phyloP scores from a whole-genome alignment of 2,888 invertebrate genomes.

The Lymantria monacha region DNA sequence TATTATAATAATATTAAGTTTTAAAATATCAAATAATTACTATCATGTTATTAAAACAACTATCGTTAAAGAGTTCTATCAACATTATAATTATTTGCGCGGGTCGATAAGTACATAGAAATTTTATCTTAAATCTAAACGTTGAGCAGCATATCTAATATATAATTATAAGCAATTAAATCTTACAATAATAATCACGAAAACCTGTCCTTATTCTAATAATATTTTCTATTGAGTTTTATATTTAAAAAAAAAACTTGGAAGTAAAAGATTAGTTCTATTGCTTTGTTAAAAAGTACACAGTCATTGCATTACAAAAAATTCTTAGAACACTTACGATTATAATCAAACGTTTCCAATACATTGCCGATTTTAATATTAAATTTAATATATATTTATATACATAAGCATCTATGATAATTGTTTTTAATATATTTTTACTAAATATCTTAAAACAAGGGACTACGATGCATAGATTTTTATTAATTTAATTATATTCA shows the following conservation, averaged over 20 bases:
- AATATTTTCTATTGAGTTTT: background rate
- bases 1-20: background rate
- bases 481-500: background rate
- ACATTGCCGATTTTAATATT: background rate
- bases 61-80: constrained; percentile 1
- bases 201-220: background rate
- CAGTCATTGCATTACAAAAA: background rate
- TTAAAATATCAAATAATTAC: background rate
- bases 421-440: too few species aligned
- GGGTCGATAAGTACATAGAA: constrained; percentile 1
- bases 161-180: constrained; percentile 14
- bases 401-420: background rate
- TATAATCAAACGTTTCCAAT: background rate
- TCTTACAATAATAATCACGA: constrained; percentile 3
- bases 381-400: background rate
- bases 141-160: constrained; percentile 3
- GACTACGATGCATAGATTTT: too few species aligned
- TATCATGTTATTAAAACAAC: constrained; percentile 1
- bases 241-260: background rate
- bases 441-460: too few species aligned
- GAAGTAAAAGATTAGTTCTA: background rate
- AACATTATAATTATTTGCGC: constrained; percentile 1
- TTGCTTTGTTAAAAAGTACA: constrained; percentile 1
- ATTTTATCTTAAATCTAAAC: constrained; percentile 8
- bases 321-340: background rate